These are phyloP conservation scores for Heliconius sara DNA, from an alignment of 2,888 invertebrate species.

Conservation along the genomic window DNA sequence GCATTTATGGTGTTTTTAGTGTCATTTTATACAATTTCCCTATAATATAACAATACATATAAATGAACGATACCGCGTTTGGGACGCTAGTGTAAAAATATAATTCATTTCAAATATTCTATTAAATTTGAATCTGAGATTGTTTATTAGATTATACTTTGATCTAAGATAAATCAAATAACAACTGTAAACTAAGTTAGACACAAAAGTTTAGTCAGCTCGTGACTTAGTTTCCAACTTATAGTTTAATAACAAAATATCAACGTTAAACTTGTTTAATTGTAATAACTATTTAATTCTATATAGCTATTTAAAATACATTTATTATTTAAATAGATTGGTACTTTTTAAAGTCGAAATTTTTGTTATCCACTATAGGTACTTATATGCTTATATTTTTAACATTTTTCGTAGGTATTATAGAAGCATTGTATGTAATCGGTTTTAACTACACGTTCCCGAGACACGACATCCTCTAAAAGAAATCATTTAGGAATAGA, in stretches of 20 bases:
- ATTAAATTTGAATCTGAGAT: background rate
- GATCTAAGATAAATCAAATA: slow-evolving; percentile 6
- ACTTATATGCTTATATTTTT: background rate
- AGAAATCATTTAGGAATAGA: background rate
- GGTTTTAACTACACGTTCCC: background rate
- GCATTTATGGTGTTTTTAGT: too few relatives aligned
- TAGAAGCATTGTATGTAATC: background rate
- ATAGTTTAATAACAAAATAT: slow-evolving; percentile 6
- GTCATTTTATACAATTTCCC: too few relatives aligned
- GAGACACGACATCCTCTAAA: background rate
- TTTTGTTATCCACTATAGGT: background rate
- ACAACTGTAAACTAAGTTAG: background rate
- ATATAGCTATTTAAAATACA: too few relatives aligned
- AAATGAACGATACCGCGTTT: background rate
- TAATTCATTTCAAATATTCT: background rate
- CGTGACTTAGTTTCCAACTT: background rate
- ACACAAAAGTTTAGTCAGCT: slow-evolving; percentile 1
- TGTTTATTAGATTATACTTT: background rate
- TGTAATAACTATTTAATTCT: background rate
- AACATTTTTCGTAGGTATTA: background rate
- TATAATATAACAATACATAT: too few relatives aligned
- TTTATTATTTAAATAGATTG: too few relatives aligned
- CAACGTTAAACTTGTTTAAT: background rate
- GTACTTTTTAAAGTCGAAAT: background rate
- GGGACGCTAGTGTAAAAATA: background rate